A percentile compares a stretch with the other conserved stretches of the same genome.
phyloP scores from a whole-genome alignment of 2,888 invertebrate species.

The Julus scanicus region DNA sequence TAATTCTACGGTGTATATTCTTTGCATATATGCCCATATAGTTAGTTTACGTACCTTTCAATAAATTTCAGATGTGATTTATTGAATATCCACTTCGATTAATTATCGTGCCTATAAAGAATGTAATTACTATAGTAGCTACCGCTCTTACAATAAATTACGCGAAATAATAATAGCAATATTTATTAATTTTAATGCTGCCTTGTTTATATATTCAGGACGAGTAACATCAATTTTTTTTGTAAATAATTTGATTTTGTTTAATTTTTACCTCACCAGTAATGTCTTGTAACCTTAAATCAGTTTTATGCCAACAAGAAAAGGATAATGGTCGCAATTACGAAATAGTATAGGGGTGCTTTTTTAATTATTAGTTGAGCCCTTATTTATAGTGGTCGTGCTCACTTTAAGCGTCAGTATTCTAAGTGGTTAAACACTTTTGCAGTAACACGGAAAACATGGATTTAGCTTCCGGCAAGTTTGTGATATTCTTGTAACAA shows the following conservation, averaged over 20 bases:
- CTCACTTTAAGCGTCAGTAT: neutral
- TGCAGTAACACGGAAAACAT: neutral
- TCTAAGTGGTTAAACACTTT: neutral
- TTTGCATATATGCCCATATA: too few species aligned
- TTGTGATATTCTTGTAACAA: neutral
- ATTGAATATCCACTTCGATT: neutral
- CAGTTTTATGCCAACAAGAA: neutral
- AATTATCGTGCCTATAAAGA: neutral
- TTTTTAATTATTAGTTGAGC: neutral
- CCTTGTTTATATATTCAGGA: neutral
- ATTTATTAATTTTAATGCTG: neutral
- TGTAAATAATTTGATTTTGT: neutral
- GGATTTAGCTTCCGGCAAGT: neutral
- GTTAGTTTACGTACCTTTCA: too few species aligned
- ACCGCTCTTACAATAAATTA: neutral
- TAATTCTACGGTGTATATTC: too few species aligned
- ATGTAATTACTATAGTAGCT: neutral
- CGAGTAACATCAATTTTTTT: conserved; percentile 6
- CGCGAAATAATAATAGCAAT: neutral
- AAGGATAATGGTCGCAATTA: conserved; percentile 17
- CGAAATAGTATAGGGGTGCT: neutral
- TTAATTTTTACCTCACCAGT: neutral
- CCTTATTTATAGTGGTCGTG: conserved; percentile 22
- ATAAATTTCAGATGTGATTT: neutral
- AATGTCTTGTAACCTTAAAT: neutral